Conservation (phyloP, 2,797 vertebrate genomes). For the Manis javanica region DNA sequence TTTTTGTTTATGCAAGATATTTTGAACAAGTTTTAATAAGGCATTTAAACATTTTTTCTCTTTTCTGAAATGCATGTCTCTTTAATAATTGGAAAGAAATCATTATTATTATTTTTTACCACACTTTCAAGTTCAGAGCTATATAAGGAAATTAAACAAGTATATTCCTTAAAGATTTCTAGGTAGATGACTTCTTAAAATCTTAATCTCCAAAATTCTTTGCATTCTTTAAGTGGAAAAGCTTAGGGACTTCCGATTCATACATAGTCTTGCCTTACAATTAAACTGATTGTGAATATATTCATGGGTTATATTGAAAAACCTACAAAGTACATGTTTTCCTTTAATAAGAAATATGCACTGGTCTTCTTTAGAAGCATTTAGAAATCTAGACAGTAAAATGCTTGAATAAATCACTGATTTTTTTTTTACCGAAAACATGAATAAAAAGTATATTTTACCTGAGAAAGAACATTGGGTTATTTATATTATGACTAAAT, state of each 20-base stretch:
- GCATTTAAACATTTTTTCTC: conserved; percentile 60
- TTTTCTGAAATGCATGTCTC: conserved; percentile 69
- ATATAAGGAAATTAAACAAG: conserved; percentile 80
- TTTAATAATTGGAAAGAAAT: conserved; percentile 78
- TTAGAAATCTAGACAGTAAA: conserved; percentile 10
- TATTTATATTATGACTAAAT: neutral
- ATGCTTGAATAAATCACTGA: neutral
- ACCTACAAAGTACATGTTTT: neutral
- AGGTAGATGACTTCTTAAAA: conserved; percentile 73
- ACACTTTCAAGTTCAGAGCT: conserved; percentile 37
- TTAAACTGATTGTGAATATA: conserved; percentile 68
- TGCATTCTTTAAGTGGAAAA: conserved; percentile 66
- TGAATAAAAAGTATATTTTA: neutral
- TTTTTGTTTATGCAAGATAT: conserved; percentile 74
- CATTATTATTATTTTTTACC: conserved; percentile 61
- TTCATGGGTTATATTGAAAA: neutral
- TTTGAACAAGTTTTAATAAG: conserved; percentile 77
- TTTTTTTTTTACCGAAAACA: neutral
- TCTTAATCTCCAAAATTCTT: conserved; percentile 78
- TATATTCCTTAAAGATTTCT: conserved; percentile 63
- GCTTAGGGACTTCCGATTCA: conserved; percentile 63
- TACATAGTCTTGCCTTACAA: conserved; percentile 72
- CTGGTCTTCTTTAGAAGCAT: neutral
- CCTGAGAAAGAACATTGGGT: neutral
- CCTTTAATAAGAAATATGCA: neutral